phyloP scores from a whole-genome alignment of 1,140 invertebrate species.

The Limonius californicus region DNA sequence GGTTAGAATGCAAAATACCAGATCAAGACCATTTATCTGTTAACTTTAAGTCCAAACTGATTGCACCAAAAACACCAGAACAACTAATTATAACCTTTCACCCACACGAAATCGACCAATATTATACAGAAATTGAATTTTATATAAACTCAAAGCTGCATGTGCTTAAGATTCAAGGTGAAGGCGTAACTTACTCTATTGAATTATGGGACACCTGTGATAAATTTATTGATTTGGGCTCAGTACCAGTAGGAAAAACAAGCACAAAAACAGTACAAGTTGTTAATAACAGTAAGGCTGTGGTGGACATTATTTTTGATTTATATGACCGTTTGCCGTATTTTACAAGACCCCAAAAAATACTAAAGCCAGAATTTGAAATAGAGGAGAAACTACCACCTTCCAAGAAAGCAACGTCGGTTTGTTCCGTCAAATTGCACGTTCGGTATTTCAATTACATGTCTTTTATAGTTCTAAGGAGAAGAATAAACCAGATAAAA shows the following conservation, averaged over 20 bases:
- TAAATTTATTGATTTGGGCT: conserved; percentile 46
- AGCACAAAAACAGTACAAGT: conserved; percentile 39
- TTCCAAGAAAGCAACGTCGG: too few relatives aligned
- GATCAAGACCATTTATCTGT: conserved; percentile 40
- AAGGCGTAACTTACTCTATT: conserved; percentile 46
- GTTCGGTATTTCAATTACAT: too few relatives aligned
- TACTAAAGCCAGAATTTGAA: conserved; percentile 25
- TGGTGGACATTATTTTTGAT: conserved; percentile 38
- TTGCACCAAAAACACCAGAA: conserved; percentile 33
- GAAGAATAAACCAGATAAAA: conserved; percentile 20
- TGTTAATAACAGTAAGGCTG: conserved; percentile 42
- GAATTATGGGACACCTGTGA: conserved; percentile 42
- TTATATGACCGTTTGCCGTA: conserved; percentile 31
- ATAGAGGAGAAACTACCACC: too few relatives aligned
- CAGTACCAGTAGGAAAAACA: conserved; percentile 35
- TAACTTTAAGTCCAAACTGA: conserved; percentile 30
- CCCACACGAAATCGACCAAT: conserved; percentile 39
- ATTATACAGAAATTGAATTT: conserved; percentile 41
- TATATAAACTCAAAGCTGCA: conserved; percentile 39
- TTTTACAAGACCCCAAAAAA: conserved; percentile 16
- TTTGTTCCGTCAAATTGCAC: too few relatives aligned
- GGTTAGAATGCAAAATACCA: conserved; percentile 43
- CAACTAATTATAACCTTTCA: conserved; percentile 45
- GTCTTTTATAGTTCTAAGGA: too few relatives aligned
- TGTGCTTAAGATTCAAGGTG: conserved; percentile 43